Percentiles rank a stretch among this genome's conserved stretches.
phyloP scores from a whole-genome alignment of 2,888 invertebrate genomes.

The Lasioglossum leucozonium region DNA sequence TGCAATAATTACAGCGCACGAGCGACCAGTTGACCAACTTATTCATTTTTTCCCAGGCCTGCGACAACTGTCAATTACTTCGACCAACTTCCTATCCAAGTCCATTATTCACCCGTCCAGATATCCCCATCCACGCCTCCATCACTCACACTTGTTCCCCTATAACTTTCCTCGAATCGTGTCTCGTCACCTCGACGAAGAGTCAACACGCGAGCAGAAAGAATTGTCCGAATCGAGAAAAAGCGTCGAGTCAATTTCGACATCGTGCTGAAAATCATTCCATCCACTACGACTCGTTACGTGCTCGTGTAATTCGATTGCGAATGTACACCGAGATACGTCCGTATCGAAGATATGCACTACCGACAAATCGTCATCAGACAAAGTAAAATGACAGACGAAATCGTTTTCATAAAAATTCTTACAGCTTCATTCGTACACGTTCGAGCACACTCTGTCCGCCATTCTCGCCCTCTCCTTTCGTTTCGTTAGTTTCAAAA shows the following conservation, averaged over 20 bases:
- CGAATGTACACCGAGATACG: background rate
- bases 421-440: conserved; percentile 5
- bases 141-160: background rate
- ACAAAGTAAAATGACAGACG: background rate
- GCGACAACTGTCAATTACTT: conserved; percentile 19
- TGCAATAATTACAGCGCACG: conserved; percentile 52
- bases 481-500: conserved; percentile 72
- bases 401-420: background rate
- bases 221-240: background rate
- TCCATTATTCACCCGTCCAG: background rate
- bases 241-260: background rate
- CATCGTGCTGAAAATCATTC: background rate
- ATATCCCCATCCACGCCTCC: background rate
- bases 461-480: conserved; percentile 30
- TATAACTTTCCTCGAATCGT: background rate
- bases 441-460: background rate
- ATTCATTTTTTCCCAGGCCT: conserved; percentile 24
- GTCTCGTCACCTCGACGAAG: background rate
- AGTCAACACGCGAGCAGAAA: background rate
- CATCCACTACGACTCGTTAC: background rate
- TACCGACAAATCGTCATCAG: background rate
- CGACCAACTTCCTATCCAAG: conserved; percentile 12
- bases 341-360: background rate
- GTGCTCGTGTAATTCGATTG: background rate
- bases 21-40: conserved; percentile 38